Evolutionary conservation across 2,113 vertebrate genomes (phyloP).

Genomic region (Boleophthalmus pectinirostris): DNA sequence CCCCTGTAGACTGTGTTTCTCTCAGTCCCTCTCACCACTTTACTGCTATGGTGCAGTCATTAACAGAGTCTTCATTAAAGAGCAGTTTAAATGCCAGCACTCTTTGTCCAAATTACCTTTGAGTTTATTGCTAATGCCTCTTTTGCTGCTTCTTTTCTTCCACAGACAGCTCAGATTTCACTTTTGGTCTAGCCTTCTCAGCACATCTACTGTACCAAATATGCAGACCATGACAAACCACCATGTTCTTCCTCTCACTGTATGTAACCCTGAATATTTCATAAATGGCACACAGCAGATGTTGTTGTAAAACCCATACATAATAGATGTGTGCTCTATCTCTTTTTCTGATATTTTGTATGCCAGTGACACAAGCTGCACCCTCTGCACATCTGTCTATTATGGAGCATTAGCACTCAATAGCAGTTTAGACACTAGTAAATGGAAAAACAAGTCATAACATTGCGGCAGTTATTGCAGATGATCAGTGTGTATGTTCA

Average conservation of each 20-base stretch:
- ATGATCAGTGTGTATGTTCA: slow-evolving; percentile 45
- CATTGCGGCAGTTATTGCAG: slow-evolving; percentile 23
- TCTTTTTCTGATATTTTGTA: slow-evolving; percentile 56
- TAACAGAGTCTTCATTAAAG: slow-evolving; percentile 32
- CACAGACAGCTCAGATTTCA: neutral
- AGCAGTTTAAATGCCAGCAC: slow-evolving; percentile 30
- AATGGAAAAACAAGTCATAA: slow-evolving; percentile 58
- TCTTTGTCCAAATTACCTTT: slow-evolving; percentile 26
- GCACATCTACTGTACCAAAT: slow-evolving; percentile 48
- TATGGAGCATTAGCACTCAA: slow-evolving; percentile 44
- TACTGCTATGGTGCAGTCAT: slow-evolving; percentile 15
- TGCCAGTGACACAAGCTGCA: slow-evolving; percentile 43
- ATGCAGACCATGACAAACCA: slow-evolving; percentile 47
- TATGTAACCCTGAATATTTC: slow-evolving; percentile 67
- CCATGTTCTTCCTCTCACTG: slow-evolving; percentile 27
- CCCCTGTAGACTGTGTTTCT: neutral
- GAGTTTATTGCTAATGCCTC: slow-evolving; percentile 18
- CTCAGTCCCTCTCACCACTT: neutral
- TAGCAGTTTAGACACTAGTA: slow-evolving; percentile 16
- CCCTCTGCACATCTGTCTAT: slow-evolving; percentile 42
- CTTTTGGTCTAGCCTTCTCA: slow-evolving; percentile 34
- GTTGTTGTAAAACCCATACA: slow-evolving; percentile 66
- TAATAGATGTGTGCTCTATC: slow-evolving; percentile 61
- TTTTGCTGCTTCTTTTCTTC: slow-evolving; percentile 7
- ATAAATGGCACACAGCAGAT: slow-evolving; percentile 61